These are phyloP conservation scores for Lamellibrachia luymesi DNA, from an alignment of 1,140 invertebrate genomes.

Conservation along the genomic window DNA sequence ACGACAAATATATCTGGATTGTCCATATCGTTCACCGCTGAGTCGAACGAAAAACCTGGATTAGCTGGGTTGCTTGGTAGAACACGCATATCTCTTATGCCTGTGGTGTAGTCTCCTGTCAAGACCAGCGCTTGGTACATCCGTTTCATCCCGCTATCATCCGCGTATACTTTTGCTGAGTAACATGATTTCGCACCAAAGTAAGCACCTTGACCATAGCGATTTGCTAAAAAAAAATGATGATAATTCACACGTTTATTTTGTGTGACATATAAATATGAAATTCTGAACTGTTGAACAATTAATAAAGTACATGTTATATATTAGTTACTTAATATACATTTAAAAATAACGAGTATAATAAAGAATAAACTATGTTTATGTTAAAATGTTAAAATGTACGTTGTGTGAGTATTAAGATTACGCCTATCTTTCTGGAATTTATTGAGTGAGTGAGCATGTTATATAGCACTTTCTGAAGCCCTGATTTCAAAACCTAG, in stretches of 20 bases:
- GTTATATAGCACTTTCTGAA: no score
- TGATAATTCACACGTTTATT: not conserved
- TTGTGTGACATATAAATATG: not conserved
- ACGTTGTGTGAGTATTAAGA: no score
- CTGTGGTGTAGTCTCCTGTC: not conserved
- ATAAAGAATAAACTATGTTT: no score
- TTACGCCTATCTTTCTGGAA: no score
- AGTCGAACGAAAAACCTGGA: slow-evolving; percentile 10
- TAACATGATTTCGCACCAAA: not conserved
- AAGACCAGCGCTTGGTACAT: not conserved
- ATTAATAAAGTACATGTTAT: no score
- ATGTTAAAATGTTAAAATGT: no score
- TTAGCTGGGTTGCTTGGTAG: slow-evolving; percentile 4
- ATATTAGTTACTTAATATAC: no score
- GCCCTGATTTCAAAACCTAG: no score
- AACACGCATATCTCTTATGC: not conserved
- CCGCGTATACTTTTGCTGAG: not conserved
- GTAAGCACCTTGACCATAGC: not conserved
- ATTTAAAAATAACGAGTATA: no score
- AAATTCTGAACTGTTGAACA: no score
- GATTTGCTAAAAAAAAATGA: slow-evolving; percentile 12
- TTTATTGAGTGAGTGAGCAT: no score
- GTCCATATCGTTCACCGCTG: not conserved
- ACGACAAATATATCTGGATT: slow-evolving; percentile 22
- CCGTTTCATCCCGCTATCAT: not conserved